Evolutionary conservation across 1,140 invertebrate species (phyloP).

Genomic region (Zaprionus gabonicus): DNA sequence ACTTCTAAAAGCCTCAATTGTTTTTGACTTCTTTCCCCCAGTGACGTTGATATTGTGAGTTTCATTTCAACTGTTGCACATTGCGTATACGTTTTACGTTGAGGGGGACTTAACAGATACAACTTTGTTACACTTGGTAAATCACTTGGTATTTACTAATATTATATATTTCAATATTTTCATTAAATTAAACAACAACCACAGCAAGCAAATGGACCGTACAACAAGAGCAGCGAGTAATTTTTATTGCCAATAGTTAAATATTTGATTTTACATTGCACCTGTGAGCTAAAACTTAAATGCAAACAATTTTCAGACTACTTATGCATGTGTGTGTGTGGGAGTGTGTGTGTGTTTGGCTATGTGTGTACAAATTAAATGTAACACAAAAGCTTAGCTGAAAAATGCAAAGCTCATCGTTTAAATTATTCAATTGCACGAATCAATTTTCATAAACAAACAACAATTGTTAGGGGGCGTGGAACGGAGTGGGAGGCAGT

Average conservation of each 20-base stretch:
- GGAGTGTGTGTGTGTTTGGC: constrained; percentile 10
- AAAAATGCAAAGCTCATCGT: constrained; percentile 46
- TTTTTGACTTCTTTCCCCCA: background rate
- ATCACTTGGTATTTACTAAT: constrained; percentile 14
- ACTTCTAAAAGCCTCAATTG: background rate
- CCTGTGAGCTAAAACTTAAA: constrained; percentile 59
- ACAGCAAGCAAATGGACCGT: background rate
- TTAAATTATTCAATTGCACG: constrained; percentile 75
- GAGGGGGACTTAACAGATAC: background rate
- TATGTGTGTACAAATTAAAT: constrained; percentile 43
- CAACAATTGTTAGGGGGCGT: constrained; percentile 20
- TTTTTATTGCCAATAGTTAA: constrained; percentile 67
- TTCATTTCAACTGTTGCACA: constrained; percentile 15
- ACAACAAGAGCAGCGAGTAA: constrained; percentile 29
- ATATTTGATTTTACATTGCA: constrained; percentile 74
- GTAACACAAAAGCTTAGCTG: constrained; percentile 47
- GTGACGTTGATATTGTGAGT: background rate
- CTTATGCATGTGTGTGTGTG: constrained; percentile 18
- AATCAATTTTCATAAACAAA: constrained; percentile 78
- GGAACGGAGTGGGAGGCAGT: constrained; percentile 18
- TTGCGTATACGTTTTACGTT: background rate
- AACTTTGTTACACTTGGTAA: background rate
- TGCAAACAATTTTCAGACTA: constrained; percentile 43
- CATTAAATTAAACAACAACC: constrained; percentile 46
- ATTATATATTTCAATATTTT: constrained; percentile 32